Evolutionary conservation across 2,797 vertebrate genomes (phyloP).

Genomic region (Malurus splendens): DNA sequence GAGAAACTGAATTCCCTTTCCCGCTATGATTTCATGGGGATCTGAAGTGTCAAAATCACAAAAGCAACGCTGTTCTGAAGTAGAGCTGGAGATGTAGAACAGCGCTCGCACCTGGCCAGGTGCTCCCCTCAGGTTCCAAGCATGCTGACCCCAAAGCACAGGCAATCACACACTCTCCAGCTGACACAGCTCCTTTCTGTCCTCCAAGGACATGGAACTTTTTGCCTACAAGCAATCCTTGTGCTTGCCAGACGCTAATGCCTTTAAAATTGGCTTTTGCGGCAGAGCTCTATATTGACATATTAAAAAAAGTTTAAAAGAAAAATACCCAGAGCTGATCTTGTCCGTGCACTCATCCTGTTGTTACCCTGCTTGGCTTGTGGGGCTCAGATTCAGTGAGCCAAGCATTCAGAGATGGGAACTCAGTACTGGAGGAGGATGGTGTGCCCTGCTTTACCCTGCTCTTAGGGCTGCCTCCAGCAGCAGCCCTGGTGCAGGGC

Average conservation of each 20-base stretch:
- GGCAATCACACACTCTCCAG: rapidly evolving
- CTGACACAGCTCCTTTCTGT: neutral
- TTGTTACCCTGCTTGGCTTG: rapidly evolving
- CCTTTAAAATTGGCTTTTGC: neutral
- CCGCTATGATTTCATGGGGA: neutral
- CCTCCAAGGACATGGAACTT: neutral
- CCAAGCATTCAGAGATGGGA: neutral
- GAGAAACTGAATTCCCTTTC: neutral
- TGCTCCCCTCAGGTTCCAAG: rapidly evolving
- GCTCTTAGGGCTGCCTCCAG: neutral
- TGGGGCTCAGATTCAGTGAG: neutral
- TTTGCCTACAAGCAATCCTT: neutral
- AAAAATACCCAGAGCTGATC: neutral
- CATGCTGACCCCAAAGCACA: rapidly evolving
- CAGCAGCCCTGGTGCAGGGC: neutral
- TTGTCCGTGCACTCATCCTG: neutral
- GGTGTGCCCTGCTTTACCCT: neutral
- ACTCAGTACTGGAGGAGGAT: rapidly evolving
- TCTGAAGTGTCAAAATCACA: neutral
- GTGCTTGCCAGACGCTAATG: neutral
- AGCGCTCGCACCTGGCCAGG: neutral
- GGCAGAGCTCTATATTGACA: neutral
- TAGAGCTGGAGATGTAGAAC: neutral
- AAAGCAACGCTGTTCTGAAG: neutral
- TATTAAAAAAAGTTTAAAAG: neutral